Percentiles rank a stretch among this genome's conserved stretches.
Evolutionary conservation across 2,888 invertebrate species (phyloP).

Genomic region (Phyllotreta cruciferae): DNA sequence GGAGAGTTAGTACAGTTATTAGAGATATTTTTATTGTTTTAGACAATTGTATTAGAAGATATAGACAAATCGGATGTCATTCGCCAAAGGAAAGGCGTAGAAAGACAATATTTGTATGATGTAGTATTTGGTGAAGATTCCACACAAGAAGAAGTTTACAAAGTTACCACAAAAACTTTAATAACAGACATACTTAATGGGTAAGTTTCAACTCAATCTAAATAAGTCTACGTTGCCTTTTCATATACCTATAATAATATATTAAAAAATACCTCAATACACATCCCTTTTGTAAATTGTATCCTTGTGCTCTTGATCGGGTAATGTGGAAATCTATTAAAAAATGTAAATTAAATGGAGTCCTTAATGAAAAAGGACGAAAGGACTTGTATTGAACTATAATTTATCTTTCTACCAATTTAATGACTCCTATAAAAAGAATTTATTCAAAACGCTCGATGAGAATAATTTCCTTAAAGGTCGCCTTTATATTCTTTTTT

Average conservation of each 20-base stretch:
- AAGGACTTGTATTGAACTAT: no score
- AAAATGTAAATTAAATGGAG: no score
- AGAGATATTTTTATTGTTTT: constrained; percentile 43
- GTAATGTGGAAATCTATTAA: no score
- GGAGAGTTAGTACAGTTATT: not conserved
- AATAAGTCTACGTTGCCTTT: not conserved
- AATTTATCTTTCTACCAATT: no score
- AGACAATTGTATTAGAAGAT: constrained; percentile 75
- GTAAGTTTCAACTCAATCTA: constrained; percentile 49
- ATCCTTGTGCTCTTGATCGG: not conserved
- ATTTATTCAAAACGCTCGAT: no score
- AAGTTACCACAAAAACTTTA: constrained; percentile 82
- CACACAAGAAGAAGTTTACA: constrained; percentile 88
- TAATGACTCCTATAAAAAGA: no score
- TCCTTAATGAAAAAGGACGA: no score
- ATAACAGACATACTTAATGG: constrained; percentile 81
- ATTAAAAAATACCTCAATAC: no score
- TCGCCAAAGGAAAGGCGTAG: constrained; percentile 74
- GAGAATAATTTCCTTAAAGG: no score
- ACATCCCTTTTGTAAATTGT: no score
- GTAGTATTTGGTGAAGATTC: constrained; percentile 87
- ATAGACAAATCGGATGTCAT: constrained; percentile 68
- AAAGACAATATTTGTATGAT: constrained; percentile 90
- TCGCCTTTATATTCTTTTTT: no score
- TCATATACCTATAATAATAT: no score